Conservation (phyloP, 2,888 invertebrate species). For the Aspidiotus rigidus region DNA sequence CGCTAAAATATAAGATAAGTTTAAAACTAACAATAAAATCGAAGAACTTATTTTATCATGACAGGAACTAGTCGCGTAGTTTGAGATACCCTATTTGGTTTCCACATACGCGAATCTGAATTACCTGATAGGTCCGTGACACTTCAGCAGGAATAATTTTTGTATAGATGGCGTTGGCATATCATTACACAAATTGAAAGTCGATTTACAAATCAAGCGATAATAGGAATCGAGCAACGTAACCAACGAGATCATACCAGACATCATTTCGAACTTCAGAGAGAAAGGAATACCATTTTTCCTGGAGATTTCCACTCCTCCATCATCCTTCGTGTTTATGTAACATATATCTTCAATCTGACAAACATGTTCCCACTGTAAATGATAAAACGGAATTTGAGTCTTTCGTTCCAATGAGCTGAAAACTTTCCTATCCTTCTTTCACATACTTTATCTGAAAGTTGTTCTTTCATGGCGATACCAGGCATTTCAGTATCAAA, state of each 20-base stretch:
- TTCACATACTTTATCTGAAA: slow-evolving; percentile 53
- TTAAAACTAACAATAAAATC: not conserved
- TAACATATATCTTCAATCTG: slow-evolving; percentile 75
- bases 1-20: slow-evolving; percentile 47
- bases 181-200: slow-evolving; percentile 76
- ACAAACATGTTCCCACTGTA: slow-evolving; percentile 63
- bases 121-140: slow-evolving; percentile 83
- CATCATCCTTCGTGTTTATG: slow-evolving; percentile 55
- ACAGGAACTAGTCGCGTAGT: too few relatives aligned
- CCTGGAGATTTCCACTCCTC: slow-evolving; percentile 64
- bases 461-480: slow-evolving; percentile 54
- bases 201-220: slow-evolving; percentile 78
- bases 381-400: not conserved
- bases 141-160: slow-evolving; percentile 61
- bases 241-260: slow-evolving; percentile 65
- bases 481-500: slow-evolving; percentile 58
- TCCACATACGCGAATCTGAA: too few relatives aligned
- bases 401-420: too few relatives aligned
- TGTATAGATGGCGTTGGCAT: slow-evolving; percentile 69
- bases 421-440: not conserved
- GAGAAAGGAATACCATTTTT: slow-evolving; percentile 68
- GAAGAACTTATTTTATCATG: too few relatives aligned
- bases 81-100: too few relatives aligned
- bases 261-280: slow-evolving; percentile 52
- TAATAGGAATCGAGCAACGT: slow-evolving; percentile 79